phyloP scores from a whole-genome alignment of 2,113 vertebrate genomes.

The Lasiurus cinereus region DNA sequence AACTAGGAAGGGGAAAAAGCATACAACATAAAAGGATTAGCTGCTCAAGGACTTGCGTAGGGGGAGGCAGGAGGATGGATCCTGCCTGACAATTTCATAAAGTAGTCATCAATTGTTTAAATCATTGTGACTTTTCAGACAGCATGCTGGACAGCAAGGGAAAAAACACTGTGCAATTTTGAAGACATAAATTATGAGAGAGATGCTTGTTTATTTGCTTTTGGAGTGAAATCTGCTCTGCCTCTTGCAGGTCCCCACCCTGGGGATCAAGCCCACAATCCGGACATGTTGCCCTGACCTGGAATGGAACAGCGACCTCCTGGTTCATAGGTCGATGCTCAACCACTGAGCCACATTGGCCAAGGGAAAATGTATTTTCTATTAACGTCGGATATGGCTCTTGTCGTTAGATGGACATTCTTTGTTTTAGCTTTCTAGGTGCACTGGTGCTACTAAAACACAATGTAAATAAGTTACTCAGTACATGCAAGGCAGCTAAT shows the following conservation, averaged over 20 bases:
- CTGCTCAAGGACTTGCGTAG: conserved; percentile 75
- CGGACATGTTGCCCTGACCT: too few species aligned
- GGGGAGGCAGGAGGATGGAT: conserved; percentile 80
- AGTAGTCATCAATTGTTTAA: conserved; percentile 89
- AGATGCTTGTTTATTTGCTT: conserved; percentile 73
- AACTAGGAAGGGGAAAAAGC: conserved; percentile 70
- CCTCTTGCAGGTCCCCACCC: not conserved
- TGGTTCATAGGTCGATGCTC: too few species aligned
- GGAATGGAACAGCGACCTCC: too few species aligned
- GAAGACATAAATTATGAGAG: conserved; percentile 78
- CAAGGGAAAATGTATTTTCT: not conserved
- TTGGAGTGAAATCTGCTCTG: conserved; percentile 60
- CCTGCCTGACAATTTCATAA: conserved; percentile 86
- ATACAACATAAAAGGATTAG: conserved; percentile 80
- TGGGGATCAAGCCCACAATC: too few species aligned
- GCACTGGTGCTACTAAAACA: not conserved
- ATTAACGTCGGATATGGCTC: not conserved
- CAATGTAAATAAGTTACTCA: not conserved
- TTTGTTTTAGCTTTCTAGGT: not conserved
- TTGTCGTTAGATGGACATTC: not conserved
- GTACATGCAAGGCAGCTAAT: not conserved
- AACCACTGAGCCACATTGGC: too few species aligned
- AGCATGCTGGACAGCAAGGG: conserved; percentile 71
- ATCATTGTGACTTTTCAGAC: conserved; percentile 82
- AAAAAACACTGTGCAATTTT: conserved; percentile 60